phyloP scores from a whole-genome alignment of 1,140 invertebrate genomes.

The Caenorhabditis brenneri region DNA sequence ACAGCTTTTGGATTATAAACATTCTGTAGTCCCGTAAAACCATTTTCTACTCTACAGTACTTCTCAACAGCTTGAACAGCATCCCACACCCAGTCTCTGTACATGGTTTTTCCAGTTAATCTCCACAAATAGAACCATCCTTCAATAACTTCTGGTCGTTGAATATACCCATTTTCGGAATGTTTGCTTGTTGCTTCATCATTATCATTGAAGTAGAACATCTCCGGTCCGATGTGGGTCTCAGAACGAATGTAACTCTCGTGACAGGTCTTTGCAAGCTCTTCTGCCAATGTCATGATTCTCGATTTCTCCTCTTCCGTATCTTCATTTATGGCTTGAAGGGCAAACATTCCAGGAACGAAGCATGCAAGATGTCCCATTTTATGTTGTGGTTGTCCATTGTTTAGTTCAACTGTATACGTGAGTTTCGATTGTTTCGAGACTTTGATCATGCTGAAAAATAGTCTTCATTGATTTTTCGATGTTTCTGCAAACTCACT shows the following conservation, averaged over 20 bases:
- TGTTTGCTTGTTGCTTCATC: constrained; percentile 58
- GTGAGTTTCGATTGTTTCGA: constrained; percentile 54
- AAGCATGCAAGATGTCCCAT: constrained; percentile 99
- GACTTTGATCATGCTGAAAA: constrained; percentile 24
- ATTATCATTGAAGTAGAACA: constrained; percentile 61
- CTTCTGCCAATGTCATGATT: constrained; percentile 86
- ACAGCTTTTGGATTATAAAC: constrained; percentile 83
- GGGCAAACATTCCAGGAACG: constrained; percentile 87
- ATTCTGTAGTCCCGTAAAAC: constrained; percentile 90
- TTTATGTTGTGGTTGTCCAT: constrained; percentile 88
- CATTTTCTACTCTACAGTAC: constrained; percentile 86
- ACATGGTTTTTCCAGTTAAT: constrained; percentile 91
- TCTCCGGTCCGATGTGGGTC: constrained; percentile 63
- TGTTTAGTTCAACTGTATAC: constrained; percentile 92
- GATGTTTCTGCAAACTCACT: constrained; percentile 42
- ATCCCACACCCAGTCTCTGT: constrained; percentile 97
- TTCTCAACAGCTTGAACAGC: constrained; percentile 88
- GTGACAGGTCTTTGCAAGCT: constrained; percentile 92
- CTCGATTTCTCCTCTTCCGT: constrained; percentile 73
- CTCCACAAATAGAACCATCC: constrained; percentile 96
- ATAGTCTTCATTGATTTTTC: not conserved
- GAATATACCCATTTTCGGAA: constrained; percentile 79
- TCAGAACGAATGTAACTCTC: constrained; percentile 84
- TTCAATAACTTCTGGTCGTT: constrained; percentile 95
- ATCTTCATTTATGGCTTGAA: constrained; percentile 82